phyloP scores from a whole-genome alignment of 1,140 invertebrate species.

The Macrotrachela quadricornifera region DNA sequence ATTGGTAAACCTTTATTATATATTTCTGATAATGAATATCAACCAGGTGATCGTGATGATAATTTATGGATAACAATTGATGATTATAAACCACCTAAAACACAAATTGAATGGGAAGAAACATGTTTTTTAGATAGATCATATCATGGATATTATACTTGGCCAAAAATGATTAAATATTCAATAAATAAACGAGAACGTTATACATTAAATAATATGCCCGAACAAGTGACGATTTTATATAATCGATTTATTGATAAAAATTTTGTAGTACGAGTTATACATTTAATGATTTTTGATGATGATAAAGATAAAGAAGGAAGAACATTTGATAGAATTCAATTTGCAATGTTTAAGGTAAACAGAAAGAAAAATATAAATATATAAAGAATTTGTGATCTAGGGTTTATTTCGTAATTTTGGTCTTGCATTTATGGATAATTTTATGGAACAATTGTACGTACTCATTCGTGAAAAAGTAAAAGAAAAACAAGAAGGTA shows the following conservation, averaged over 20 bases:
- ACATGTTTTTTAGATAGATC: slow-evolving; percentile 44
- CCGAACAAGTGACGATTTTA: slow-evolving; percentile 38
- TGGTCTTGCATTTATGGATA: slow-evolving; percentile 38
- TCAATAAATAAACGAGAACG: neutral
- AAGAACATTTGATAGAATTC: slow-evolving; percentile 48
- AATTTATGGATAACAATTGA: neutral
- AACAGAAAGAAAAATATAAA: slow-evolving; percentile 12
- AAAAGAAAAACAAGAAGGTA: slow-evolving; percentile 46
- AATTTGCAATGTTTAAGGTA: slow-evolving; percentile 50
- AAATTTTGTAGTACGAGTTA: slow-evolving; percentile 46
- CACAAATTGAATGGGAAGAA: slow-evolving; percentile 48
- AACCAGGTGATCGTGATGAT: slow-evolving; percentile 2
- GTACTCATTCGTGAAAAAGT: slow-evolving; percentile 41
- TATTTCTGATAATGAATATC: neutral
- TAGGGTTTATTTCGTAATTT: slow-evolving; percentile 55
- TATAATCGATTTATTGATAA: slow-evolving; percentile 46
- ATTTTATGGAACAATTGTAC: slow-evolving; percentile 42
- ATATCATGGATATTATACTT: slow-evolving; percentile 52
- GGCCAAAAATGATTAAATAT: slow-evolving; percentile 42
- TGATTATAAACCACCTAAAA: slow-evolving; percentile 16
- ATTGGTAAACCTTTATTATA: neutral
- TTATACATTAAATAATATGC: slow-evolving; percentile 9
- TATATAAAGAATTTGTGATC: slow-evolving; percentile 13
- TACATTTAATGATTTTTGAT: slow-evolving; percentile 54
- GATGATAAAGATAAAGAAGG: slow-evolving; percentile 65